Conservation (phyloP, 2,888 invertebrate species). For the Ypsolopha sequella region DNA sequence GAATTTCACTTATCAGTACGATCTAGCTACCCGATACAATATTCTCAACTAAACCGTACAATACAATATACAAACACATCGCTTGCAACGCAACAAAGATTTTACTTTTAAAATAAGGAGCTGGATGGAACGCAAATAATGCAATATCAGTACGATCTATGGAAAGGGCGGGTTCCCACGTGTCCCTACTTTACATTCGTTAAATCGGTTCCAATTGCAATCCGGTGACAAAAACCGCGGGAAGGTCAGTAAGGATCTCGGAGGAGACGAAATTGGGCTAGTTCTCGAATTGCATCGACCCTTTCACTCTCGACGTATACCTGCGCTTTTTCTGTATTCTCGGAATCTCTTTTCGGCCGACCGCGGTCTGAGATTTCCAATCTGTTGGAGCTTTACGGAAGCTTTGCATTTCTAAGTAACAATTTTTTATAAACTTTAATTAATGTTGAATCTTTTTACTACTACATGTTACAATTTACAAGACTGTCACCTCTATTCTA, state of each 20-base stretch:
- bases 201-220: conserved; percentile 28
- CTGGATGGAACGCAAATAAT: conserved; percentile 47
- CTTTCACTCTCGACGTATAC: conserved; percentile 67
- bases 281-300: conserved; percentile 66
- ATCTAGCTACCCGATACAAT: no score
- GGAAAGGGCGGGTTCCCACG: conserved; percentile 53
- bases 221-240: conserved; percentile 38
- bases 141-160: conserved; percentile 36
- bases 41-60: no score
- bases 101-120: neutral
- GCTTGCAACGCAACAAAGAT: neutral
- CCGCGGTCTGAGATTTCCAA: conserved; percentile 31
- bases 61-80: neutral
- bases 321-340: conserved; percentile 64
- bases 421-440: no score
- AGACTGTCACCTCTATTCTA: no score
- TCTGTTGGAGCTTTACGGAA: conserved; percentile 14
- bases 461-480: no score
- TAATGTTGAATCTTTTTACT: no score
- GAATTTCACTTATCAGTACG: no score
- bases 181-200: conserved; percentile 54
- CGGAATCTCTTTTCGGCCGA: conserved; percentile 41
- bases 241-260: conserved; percentile 44
- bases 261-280: conserved; percentile 49
- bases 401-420: neutral